These are phyloP conservation scores for Cyclophora albipunctata DNA, from an alignment of 2,888 invertebrate genomes.

Conservation along the genomic window DNA sequence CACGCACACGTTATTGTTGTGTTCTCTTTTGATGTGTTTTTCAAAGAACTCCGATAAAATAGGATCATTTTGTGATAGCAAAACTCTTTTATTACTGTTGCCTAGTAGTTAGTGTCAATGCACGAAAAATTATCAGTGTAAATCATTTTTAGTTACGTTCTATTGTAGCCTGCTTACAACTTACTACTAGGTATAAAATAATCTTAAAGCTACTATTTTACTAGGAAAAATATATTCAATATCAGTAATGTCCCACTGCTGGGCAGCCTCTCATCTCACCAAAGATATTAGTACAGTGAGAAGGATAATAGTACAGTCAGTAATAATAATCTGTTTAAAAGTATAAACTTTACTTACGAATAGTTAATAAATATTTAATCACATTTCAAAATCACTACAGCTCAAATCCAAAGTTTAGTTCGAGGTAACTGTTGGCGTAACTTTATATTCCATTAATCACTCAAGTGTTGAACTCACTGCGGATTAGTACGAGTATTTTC, in stretches of 20 bases:
- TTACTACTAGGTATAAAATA: not conserved
- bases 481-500: constrained; percentile 25
- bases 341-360: constrained; percentile 34
- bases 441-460: constrained; percentile 48
- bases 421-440: constrained; percentile 22
- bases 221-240: not conserved
- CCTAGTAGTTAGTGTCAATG: too few relatives aligned
- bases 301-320: too few relatives aligned
- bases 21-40: constrained; percentile 17
- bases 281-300: too few relatives aligned
- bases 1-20: constrained; percentile 13
- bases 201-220: not conserved
- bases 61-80: constrained; percentile 1
- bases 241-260: not conserved
- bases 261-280: too few relatives aligned
- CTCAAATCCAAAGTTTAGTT: constrained; percentile 47
- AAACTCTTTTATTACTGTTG: too few relatives aligned
- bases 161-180: too few relatives aligned
- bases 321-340: not conserved
- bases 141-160: too few relatives aligned
- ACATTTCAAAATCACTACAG: constrained; percentile 59
- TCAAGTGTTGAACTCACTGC: constrained; percentile 35
- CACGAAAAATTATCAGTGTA: too few relatives aligned
- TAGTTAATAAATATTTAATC: constrained; percentile 40
- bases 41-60: constrained; percentile 18